Base-by-base conservation (phyloP, 2,888 invertebrate species). In the Theretra japonica region DNA sequence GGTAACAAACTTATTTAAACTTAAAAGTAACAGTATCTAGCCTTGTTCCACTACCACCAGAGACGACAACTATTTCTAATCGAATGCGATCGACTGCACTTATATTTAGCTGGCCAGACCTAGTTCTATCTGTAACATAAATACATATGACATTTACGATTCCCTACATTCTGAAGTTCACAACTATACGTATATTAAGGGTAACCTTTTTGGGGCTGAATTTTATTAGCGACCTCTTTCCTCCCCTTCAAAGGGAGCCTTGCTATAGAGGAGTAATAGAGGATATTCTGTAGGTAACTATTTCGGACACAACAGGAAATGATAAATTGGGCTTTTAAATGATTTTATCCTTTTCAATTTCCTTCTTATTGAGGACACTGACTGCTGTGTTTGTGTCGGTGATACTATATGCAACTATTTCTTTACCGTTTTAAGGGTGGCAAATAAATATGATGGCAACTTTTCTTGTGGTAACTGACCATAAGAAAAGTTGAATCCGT, bases 241-340 rank as follows among this genome's bases (percentile, higher is more conserved):
- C 65, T 65, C 48, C 65, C 65, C 65, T 65, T 65, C 65, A 48
- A 65, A 65, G 65, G 41, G 48, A 65, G 5, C 48, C 15, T 8
- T 41, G 23, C 15, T 65, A 23, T n/a, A n/a, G n/a, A n/a, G n/a
- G n/a, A n/a, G n/a, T n/a, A 6, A 48, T 33, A 62, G 41, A 23
- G 60, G 17, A 23, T 48, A 65, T 65, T 65, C 41, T 48, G 65
- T 48, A 65, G 48, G 33, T 41, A 33, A 41, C 48, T 65, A 65
- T 65, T 65, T 65, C 48, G 65, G 48, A 48, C 41, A 65, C 65
- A 65, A 65, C 48, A 65, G 65, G 65, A 65, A 65, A 65, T 65
- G 41, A 65, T 48, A 65, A 65, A 65, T 48, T 65, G 23, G 23
- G 23, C 48, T 41, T 48, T 65, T 48, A 48, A 48, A 65, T 65